Evolutionary conservation across 2,888 invertebrate species (phyloP).

Genomic region (Thumatha senex): DNA sequence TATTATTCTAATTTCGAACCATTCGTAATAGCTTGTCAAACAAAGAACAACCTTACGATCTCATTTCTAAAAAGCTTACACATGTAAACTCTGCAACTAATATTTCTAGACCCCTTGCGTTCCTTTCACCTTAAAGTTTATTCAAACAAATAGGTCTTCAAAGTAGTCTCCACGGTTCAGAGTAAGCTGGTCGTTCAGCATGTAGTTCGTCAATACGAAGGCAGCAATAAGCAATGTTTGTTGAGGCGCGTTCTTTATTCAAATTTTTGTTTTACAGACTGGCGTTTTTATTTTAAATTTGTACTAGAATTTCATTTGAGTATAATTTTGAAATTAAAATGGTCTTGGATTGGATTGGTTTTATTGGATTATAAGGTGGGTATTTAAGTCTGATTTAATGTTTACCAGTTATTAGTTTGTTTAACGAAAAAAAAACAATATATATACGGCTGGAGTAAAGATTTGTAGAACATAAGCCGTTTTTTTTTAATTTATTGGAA

Average conservation of each 20-base stretch:
- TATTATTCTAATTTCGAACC: slow-evolving; percentile 47
- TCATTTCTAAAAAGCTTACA: slow-evolving; percentile 69
- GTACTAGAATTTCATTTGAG: neutral
- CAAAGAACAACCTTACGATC: slow-evolving; percentile 58
- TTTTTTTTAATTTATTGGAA: too few species aligned
- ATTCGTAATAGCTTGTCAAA: slow-evolving; percentile 64
- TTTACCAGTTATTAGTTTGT: too few species aligned
- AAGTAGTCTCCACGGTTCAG: slow-evolving; percentile 42
- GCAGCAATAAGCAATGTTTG: slow-evolving; percentile 66
- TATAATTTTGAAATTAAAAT: neutral
- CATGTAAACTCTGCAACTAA: slow-evolving; percentile 51
- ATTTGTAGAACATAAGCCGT: too few species aligned
- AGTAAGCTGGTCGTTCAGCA: slow-evolving; percentile 37
- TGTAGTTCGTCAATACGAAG: slow-evolving; percentile 62
- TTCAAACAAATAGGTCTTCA: slow-evolving; percentile 27
- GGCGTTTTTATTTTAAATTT: slow-evolving; percentile 27
- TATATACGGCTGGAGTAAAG: too few species aligned
- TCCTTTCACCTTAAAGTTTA: slow-evolving; percentile 32
- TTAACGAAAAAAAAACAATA: too few species aligned
- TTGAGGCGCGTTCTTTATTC: slow-evolving; percentile 64
- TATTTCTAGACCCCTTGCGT: slow-evolving; percentile 33
- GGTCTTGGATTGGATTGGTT: too few species aligned
- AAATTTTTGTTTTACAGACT: slow-evolving; percentile 50
- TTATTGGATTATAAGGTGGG: too few species aligned
- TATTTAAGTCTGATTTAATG: too few species aligned